Conservation (phyloP, 1,140 invertebrate genomes). For the Platyscapa corneri region DNA sequence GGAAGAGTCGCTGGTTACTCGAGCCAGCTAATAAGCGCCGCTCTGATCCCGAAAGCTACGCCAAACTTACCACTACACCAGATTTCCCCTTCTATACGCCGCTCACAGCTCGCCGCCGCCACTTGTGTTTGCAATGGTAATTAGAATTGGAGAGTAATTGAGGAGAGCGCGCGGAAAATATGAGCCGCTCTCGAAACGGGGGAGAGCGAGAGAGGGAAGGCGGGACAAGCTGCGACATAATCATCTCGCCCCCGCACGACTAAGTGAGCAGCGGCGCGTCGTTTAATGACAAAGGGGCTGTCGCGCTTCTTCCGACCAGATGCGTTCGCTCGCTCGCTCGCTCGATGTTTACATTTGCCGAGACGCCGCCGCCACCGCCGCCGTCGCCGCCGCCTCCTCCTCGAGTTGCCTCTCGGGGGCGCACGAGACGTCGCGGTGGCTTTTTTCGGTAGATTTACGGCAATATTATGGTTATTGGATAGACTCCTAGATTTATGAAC, state of each 20-base stretch:
- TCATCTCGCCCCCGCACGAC: constrained; percentile 16
- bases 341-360: constrained; percentile 27
- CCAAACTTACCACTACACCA: constrained; percentile 40
- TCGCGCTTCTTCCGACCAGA: neutral
- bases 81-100: constrained; percentile 59
- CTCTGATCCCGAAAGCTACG: neutral
- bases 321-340: neutral
- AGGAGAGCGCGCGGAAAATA: constrained; percentile 26
- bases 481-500: constrained; percentile 22
- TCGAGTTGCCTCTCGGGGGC: too few species aligned
- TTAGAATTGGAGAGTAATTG: constrained; percentile 60
- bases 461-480: neutral
- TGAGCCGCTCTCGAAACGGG: neutral
- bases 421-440: neutral
- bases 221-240: constrained; percentile 7
- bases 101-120: neutral
- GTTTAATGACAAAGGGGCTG: constrained; percentile 13
- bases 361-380: neutral
- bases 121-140: constrained; percentile 70
- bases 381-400: too few species aligned
- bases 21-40: constrained; percentile 41
- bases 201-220: neutral
- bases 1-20: neutral
- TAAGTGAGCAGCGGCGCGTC: constrained; percentile 34
- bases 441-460: neutral